Evolutionary conservation across 2,888 invertebrate species (phyloP).

Genomic region (Coelinius sp.): DNA sequence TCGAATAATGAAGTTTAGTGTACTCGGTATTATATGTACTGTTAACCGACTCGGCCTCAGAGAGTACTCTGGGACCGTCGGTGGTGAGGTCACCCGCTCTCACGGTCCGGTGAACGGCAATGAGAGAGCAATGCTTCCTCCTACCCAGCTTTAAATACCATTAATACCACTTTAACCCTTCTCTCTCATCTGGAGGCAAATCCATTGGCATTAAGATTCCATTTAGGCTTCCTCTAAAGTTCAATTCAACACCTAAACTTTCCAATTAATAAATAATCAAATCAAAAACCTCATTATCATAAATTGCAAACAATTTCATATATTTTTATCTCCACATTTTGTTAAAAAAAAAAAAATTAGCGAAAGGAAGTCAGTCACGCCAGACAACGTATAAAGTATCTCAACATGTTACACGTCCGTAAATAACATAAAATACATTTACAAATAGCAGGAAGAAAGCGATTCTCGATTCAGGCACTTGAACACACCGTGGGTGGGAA

Average conservation of each 20-base stretch:
- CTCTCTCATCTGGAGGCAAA: not conserved
- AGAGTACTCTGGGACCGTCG: conserved; percentile 49
- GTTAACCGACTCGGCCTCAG: conserved; percentile 59
- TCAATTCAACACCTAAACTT: not conserved
- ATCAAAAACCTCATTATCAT: not conserved
- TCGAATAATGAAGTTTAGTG: conserved; percentile 27
- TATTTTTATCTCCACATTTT: not conserved
- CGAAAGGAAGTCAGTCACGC: conserved; percentile 32
- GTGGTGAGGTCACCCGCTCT: conserved; percentile 60
- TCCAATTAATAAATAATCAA: not conserved
- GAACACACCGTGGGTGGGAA: conserved; percentile 1
- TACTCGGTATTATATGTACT: conserved; percentile 48
- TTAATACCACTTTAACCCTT: conserved; percentile 4
- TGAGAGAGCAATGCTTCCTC: conserved; percentile 45
- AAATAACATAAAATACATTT: conserved; percentile 34
- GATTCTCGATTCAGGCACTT: conserved; percentile 40
- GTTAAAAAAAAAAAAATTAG: not conserved
- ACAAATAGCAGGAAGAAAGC: conserved; percentile 49
- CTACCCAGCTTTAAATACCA: conserved; percentile 16
- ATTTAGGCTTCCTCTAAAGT: not conserved
- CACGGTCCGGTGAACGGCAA: conserved; percentile 57
- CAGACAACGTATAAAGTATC: not conserved
- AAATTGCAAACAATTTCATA: not conserved
- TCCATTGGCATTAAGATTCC: not conserved
- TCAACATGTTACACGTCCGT: conserved; percentile 15